Evolutionary conservation across 2,797 vertebrate species (phyloP), one percentile per base, ranked within the genome.

Genomic region (Gymnocypris eckloni): DNA sequence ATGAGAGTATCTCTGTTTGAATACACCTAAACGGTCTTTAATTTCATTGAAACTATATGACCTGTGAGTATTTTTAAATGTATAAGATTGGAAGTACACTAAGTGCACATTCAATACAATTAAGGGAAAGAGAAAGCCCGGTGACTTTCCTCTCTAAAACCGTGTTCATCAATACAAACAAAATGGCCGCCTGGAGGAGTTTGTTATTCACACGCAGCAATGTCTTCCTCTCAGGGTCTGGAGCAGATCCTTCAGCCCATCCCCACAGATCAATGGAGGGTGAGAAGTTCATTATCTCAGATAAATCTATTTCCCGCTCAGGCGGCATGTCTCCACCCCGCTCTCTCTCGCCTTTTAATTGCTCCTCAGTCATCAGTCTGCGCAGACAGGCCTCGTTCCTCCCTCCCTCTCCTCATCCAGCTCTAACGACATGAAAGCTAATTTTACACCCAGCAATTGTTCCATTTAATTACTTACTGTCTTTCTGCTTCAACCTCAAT

Each of bases 371-470:
- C 93, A 94, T 95, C 90, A 93, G 90, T 95, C 94, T 92, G 93
- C n/a, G 28, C 33, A 88, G 72, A 82, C 91, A 88, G 71, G 91
- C 91, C 91, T 87, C 89, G 78, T 86, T 89, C 79, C 83, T 61
- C 92, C 92, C 91, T 89, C 90, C 89, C 90, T 89, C 82, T 93
- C 92, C 94, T 91, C 92, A 90, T 91, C 89, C 84, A 86, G 67
- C 87, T 93, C 93, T 94, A 95, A 95, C 94, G 94, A 94, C 94
- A 93, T 89, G 89, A 91, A 95, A 92, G 93, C 95, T 95, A 95
- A 95, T 95, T 96, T 95, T 95, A 95, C 93, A 95, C 94, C 93
- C 93, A 92, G 91, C 92, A 93, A 93, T 95, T 93, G 90, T 94
- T 95, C 93, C 77, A 85, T 95, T 95, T 95, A 95, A 96, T 95